Base-by-base conservation (phyloP, 2,888 invertebrate species). In the Stenodera caucasica region DNA sequence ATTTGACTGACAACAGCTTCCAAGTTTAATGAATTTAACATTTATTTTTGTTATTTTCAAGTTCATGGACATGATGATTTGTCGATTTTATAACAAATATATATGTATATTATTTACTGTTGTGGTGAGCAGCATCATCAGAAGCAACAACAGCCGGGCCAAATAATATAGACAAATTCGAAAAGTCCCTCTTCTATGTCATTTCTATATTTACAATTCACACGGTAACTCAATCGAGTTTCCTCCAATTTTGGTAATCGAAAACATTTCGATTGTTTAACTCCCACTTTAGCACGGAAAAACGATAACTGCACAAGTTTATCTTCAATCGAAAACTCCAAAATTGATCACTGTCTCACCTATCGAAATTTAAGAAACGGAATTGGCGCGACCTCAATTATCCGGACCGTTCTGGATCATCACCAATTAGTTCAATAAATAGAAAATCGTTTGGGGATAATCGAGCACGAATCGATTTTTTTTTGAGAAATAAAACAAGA, bases 181-280 rank as follows among this genome's bases (percentile, higher is more conserved):
- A n/a, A n/a, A n/a, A n/a, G 52, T 45, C 57, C 15, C 35, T 45
- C 51, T 55, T 57, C 60, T 64, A 66, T 66, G 64, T 66, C 62
- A 60, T 57, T 61, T 63, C 57, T 67, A 63, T 72, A 70, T 73
- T 73, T 73, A 70, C 72, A 60, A 68, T 73, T 73, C 73, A 73
- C 73, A 73, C 73, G 73, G 52, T 56, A 52, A 51, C 29, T 53
- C 35, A 53, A 45, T 8, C 8, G 18, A 40, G 40, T 49, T 54
- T 54, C 57, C 51, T 60, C 63, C 63, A 63, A 63, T 63, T 63
- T 63, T 55, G 63, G 63, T 57, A 55, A 60, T 11, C 40, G 37
- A 57, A 52, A 63, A 60, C 50, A 60, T 53, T 56, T 56, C 55
- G 53, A 55, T 59, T 60, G 60, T 63, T 59, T 53, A 32, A 33